Evolutionary conservation across 2,888 invertebrate genomes (phyloP), one percentile per base, ranked within the genome.

Genomic region (Archaeoteleia sp.): DNA sequence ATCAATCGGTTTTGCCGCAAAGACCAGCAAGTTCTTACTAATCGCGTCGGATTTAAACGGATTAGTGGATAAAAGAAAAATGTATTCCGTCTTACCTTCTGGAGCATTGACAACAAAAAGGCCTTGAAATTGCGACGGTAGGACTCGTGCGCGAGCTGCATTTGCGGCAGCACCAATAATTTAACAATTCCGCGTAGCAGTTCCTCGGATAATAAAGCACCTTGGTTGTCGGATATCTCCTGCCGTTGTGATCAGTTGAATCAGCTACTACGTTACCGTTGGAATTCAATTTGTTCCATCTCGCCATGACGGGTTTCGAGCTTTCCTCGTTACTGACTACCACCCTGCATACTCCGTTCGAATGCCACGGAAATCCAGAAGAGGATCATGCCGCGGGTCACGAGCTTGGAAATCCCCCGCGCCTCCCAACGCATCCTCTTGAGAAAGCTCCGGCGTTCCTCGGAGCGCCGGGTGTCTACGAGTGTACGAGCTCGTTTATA

Each of bases 261-360:
- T 78, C 76, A 76, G 70, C 77, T 66, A 60, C 58, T 67, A 73
- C 60, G 71, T 74, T 73, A 63, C 72, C 62, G 73, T 67, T 55
- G 72, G 74, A 80, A 80, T 78, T 78, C 76, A 77, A 79, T 79
- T 78, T 77, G 72, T 75, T 73, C 67, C 70, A 67, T 70, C 73
- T 74, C 72, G 54, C 27, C 69, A 66, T 34, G 35, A 51, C 43
- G 15, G 25, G 12, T 67, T 45, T 55, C 72, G 62, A 61, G 71
- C 67, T 63, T 69, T 74, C 66, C 71, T 77, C 73, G 73, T 76
- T 76, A 72, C 66, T 55, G 51, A 57, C 68, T 67, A 4, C 20
- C 20, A 20, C 5, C 15, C 8, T 13, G 34, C 42, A 34, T 60
- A 54, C 35, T 42, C 43, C 15, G 20, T 29, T 30, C 35, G 35